phyloP scores from a whole-genome alignment of 2,888 invertebrate genomes.

The Odontocerum albicorne region DNA sequence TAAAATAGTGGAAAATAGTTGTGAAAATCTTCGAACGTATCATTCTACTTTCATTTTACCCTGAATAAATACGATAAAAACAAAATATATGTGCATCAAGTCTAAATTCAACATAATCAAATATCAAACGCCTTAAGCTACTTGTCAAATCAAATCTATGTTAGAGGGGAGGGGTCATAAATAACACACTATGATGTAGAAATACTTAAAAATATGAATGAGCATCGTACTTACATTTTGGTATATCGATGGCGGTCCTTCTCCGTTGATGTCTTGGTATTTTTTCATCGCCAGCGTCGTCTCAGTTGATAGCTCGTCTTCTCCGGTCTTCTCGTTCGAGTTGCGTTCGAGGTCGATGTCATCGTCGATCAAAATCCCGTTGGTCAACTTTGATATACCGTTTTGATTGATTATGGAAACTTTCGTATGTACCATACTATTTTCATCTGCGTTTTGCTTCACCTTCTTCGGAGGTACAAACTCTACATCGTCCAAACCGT shows the following conservation, averaged over 20 bases:
- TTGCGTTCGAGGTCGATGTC: background rate
- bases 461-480: background rate
- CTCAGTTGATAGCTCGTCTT: background rate
- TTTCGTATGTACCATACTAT: no score
- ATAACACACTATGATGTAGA: no score
- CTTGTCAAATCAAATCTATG: no score
- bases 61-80: no score
- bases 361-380: background rate
- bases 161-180: no score
- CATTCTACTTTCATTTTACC: no score
- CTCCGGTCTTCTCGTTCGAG: background rate
- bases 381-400: background rate
- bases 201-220: no score
- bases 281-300: background rate
- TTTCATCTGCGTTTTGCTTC: background rate
- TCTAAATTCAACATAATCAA: no score
- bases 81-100: no score
- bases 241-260: background rate
- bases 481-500: constrained; percentile 13
- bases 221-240: constrained; percentile 1
- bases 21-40: no score
- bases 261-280: background rate
- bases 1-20: no score
- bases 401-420: background rate
- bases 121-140: no score